Percentiles rank a stretch among this genome's conserved stretches.
Conservation (phyloP, 2,797 vertebrate species). For the Catamblyrhynchus diadema region DNA sequence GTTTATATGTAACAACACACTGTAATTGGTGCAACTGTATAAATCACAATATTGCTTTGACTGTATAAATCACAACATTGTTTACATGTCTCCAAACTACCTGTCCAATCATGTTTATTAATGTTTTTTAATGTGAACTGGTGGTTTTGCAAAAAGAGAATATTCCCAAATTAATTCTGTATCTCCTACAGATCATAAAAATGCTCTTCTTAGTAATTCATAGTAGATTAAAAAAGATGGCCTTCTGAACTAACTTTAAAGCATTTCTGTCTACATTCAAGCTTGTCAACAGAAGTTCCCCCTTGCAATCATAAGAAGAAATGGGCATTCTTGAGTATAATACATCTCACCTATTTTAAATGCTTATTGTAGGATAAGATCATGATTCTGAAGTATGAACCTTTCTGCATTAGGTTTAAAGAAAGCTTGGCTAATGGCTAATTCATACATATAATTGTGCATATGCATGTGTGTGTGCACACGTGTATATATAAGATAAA, state of each 20-base stretch:
- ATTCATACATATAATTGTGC: background rate
- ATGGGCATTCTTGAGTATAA: background rate
- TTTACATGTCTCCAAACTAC: background rate
- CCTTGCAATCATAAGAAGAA: background rate
- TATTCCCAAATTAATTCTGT: background rate
- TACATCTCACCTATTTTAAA: background rate
- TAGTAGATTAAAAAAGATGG: background rate
- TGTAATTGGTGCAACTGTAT: background rate
- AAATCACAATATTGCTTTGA: background rate
- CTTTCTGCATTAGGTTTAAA: background rate
- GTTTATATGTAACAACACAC: background rate
- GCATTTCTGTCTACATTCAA: background rate
- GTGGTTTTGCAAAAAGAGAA: rapidly evolving
- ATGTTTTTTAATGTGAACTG: background rate
- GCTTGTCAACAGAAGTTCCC: background rate
- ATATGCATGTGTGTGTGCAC: too few relatives aligned
- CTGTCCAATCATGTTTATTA: background rate
- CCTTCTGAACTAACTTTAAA: background rate
- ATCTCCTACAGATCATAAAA: background rate
- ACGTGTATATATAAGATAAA: background rate
- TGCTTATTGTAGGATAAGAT: background rate
- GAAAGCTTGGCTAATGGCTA: background rate
- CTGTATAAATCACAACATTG: background rate
- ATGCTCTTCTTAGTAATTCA: background rate
- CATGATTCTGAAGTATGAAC: background rate